Conservation (phyloP, 2,888 invertebrate genomes). For the Cantharis lateralis region DNA sequence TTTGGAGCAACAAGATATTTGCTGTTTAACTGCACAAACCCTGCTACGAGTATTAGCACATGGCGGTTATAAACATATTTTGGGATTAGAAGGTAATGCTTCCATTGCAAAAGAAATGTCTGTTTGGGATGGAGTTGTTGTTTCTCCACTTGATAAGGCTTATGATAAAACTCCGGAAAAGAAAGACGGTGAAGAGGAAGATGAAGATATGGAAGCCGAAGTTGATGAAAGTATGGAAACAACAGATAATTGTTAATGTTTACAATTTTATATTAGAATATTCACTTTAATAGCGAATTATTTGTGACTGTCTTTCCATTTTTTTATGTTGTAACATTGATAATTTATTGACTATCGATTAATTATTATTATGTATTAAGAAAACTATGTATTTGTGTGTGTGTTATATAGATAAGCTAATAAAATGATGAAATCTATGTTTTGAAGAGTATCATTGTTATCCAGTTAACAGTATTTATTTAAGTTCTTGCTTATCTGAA, state of each 20-base stretch:
- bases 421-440: not conserved
- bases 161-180: conserved; percentile 83
- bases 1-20: conserved; percentile 88
- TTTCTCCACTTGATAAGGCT: conserved; percentile 92
- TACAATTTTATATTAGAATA: not conserved
- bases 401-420: not conserved
- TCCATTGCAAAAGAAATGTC: conserved; percentile 80
- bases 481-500: too few species aligned
- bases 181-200: conserved; percentile 73
- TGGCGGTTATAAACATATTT: conserved; percentile 90
- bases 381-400: not conserved
- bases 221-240: conserved; percentile 63
- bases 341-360: not conserved
- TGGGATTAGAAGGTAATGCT: conserved; percentile 68
- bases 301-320: not conserved
- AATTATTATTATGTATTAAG: not conserved
- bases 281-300: not conserved
- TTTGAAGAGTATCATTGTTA: not conserved
- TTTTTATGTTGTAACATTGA: not conserved
- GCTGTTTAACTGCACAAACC: conserved; percentile 94
- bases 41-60: conserved; percentile 87
- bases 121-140: conserved; percentile 95
- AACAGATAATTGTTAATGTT: conserved; percentile 43
- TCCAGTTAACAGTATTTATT: not conserved
- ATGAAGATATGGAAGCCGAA: conserved; percentile 69